Evolutionary conservation across 2,113 vertebrate genomes (phyloP).

Genomic region (Electrona antarctica): DNA sequence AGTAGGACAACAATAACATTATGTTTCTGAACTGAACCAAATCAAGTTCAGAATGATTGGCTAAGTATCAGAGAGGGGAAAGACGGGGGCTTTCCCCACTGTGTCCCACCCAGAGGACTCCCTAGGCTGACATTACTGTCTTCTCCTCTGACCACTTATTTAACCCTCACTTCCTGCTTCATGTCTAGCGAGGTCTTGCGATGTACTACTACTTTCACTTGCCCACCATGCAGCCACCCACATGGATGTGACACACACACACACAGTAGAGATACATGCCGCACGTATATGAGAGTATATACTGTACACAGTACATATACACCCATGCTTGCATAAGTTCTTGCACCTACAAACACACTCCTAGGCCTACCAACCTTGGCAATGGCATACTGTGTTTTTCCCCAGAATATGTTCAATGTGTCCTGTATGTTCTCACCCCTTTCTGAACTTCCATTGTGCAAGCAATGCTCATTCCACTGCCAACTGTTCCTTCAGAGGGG

Average conservation of each 20-base stretch:
- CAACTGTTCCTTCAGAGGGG: conserved; percentile 33
- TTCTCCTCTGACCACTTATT: conserved; percentile 24
- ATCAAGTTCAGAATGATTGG: neutral
- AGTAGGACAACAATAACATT: too few species aligned
- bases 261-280: neutral
- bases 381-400: neutral
- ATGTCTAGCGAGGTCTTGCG: neutral
- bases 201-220: too few species aligned
- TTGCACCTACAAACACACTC: neutral
- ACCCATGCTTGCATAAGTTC: neutral
- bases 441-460: conserved; percentile 39
- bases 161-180: conserved; percentile 56
- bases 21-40: too few species aligned
- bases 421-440: conserved; percentile 27
- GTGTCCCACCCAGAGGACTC: conserved; percentile 23
- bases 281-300: too few species aligned
- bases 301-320: neutral
- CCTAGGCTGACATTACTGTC: conserved; percentile 13
- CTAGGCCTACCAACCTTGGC: conserved; percentile 5
- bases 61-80: conserved; percentile 30
- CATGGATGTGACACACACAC: neutral
- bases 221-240: too few species aligned
- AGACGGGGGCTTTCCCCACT: conserved; percentile 55
- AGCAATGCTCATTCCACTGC: conserved; percentile 33
- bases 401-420: neutral